Evolutionary conservation across 2,113 vertebrate species (phyloP).

Genomic region (Ceyx melanurus): DNA sequence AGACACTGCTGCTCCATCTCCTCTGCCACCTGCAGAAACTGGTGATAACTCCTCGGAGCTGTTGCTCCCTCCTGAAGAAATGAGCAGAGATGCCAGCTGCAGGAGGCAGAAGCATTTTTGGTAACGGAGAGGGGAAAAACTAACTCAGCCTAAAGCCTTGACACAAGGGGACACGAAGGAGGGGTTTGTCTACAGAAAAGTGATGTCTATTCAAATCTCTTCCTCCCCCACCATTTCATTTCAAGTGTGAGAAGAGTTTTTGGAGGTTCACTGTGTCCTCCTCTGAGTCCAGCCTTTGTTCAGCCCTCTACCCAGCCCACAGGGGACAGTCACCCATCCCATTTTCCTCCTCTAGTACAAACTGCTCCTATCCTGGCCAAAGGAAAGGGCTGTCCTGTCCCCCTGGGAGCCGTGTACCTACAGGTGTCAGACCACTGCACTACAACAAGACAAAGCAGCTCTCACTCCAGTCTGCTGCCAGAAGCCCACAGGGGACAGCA

Average conservation of each 20-base stretch:
- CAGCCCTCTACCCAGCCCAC: too few relatives aligned
- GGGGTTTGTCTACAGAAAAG: not conserved
- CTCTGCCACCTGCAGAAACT: not conserved
- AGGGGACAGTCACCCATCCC: too few relatives aligned
- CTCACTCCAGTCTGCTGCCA: not conserved
- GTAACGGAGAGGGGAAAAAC: not conserved
- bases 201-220: not conserved
- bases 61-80: not conserved
- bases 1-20: not conserved
- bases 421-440: not conserved
- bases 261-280: not conserved
- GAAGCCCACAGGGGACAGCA: not conserved
- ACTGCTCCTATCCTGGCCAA: too few relatives aligned
- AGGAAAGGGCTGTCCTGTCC: not conserved
- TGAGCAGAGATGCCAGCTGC: not conserved
- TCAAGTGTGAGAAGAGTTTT: conserved; percentile 20
- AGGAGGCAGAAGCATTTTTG: not conserved
- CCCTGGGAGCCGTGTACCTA: not conserved
- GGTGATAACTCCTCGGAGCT: not conserved
- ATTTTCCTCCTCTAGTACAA: too few relatives aligned
- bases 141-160: not conserved
- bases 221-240: conserved; percentile 8
- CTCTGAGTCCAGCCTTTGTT: too few relatives aligned
- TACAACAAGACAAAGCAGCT: not conserved
- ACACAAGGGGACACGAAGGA: not conserved